Percentiles rank a stretch among this genome's conserved stretches.
These are phyloP conservation scores for Eublepharis macularius DNA, from an alignment of 2,113 vertebrate genomes.

Conservation along the genomic window DNA sequence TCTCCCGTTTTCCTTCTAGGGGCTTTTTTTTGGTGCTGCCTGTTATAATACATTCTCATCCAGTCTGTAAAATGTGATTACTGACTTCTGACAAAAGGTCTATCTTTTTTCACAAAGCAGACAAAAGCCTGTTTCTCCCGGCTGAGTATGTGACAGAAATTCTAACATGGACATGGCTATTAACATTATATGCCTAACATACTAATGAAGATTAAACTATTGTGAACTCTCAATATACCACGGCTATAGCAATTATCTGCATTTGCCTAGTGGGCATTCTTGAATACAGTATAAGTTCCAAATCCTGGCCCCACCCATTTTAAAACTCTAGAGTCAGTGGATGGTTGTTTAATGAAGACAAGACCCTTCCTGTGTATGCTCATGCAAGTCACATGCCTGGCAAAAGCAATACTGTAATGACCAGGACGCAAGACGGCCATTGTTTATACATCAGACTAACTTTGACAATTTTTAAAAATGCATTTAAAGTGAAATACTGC, in stretches of 20 bases:
- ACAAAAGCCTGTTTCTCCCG: constrained; percentile 25
- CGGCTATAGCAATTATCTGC: not conserved
- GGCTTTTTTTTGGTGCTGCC: constrained; percentile 13
- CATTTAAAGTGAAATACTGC: not conserved
- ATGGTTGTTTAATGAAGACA: not conserved
- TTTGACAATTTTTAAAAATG: not conserved
- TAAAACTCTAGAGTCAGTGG: not conserved
- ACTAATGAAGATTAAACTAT: not conserved
- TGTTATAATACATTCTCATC: not conserved
- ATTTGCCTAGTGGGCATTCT: not conserved
- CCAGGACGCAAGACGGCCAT: not conserved
- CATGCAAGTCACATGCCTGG: not conserved
- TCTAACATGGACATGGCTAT: not conserved
- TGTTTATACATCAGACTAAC: not conserved
- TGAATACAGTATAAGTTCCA: not conserved
- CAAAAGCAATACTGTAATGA: not conserved
- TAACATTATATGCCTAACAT: not conserved
- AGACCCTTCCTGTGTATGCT: not conserved
- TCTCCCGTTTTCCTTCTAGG: constrained; percentile 7
- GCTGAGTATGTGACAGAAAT: constrained; percentile 1
- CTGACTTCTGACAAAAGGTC: constrained; percentile 21
- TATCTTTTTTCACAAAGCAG: not conserved
- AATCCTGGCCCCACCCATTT: not conserved
- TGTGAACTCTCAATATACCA: not conserved
- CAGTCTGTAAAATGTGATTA: constrained; percentile 18